These are phyloP conservation scores for Colistium nudipinnis DNA, from an alignment of 2,113 vertebrate species.

Conservation along the genomic window DNA sequence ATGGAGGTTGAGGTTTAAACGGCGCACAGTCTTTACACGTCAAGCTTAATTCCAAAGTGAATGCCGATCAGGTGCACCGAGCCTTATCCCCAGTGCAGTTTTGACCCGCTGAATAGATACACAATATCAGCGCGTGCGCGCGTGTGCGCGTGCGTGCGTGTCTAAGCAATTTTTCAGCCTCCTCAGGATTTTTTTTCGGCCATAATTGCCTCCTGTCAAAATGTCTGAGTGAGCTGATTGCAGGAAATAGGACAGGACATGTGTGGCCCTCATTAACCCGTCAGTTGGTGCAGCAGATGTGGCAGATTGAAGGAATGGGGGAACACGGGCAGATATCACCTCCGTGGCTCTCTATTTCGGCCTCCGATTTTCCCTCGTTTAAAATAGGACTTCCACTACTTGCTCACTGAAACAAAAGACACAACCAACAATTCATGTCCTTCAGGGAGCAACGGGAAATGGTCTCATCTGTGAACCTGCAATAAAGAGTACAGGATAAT, in stretches of 20 bases:
- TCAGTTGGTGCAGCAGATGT: constrained; percentile 76
- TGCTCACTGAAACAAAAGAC: too few species aligned
- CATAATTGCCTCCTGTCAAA: constrained; percentile 82
- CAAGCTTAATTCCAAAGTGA: constrained; percentile 59
- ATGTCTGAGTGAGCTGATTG: constrained; percentile 79
- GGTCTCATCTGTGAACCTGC: background rate
- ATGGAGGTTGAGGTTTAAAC: constrained; percentile 41
- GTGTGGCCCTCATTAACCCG: constrained; percentile 78
- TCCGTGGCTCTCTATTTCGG: constrained; percentile 27
- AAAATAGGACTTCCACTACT: background rate
- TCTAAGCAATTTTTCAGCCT: constrained; percentile 69
- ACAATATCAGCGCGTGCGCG: constrained; percentile 40
- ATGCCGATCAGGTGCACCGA: constrained; percentile 53
- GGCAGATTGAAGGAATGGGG: constrained; percentile 73
- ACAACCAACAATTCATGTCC: too few species aligned
- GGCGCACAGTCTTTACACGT: constrained; percentile 30
- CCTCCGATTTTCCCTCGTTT: background rate
- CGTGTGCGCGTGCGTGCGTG: constrained; percentile 54
- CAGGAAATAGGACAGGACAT: constrained; percentile 78
- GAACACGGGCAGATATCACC: constrained; percentile 59
- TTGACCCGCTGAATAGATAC: constrained; percentile 65
- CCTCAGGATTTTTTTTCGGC: constrained; percentile 73
- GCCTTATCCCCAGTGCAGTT: constrained; percentile 56
- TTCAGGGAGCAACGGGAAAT: too few species aligned
- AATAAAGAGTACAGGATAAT: too few species aligned